These are phyloP conservation scores for Sphyrna mokarran DNA, from an alignment of 2,113 vertebrate genomes.

Conservation along the genomic window DNA sequence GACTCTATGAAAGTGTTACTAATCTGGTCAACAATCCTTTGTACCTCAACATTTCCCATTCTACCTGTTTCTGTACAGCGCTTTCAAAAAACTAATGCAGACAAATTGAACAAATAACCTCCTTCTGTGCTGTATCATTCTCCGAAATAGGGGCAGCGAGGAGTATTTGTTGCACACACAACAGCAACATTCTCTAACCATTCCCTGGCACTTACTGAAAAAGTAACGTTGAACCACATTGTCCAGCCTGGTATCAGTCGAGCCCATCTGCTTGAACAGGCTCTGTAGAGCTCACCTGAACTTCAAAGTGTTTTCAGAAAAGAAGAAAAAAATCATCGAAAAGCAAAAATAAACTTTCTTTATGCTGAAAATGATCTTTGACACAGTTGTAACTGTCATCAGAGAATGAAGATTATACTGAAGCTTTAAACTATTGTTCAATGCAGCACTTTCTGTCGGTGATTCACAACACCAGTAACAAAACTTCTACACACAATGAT, in stretches of 20 bases:
- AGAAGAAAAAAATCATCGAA: not conserved
- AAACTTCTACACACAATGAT: not conserved
- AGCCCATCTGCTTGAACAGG: not conserved
- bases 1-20: no score
- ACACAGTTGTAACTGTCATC: not conserved
- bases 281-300: not conserved
- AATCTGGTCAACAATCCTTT: no score
- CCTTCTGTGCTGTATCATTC: not conserved
- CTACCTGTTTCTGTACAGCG: no score
- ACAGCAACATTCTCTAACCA: not conserved
- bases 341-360: not conserved
- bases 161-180: not conserved
- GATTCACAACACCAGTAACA: not conserved
- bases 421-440: not conserved
- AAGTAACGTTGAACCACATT: not conserved
- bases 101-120: no score
- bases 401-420: not conserved
- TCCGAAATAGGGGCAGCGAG: not conserved
- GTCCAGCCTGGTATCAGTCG: not conserved
- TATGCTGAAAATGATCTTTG: not conserved
- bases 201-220: not conserved
- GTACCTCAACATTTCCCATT: no score
- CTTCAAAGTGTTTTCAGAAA: not conserved
- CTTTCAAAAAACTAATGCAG: no score
- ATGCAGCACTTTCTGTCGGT: not conserved